phyloP scores from a whole-genome alignment of 2,888 invertebrate species.

The Phlogophora meticulosa region DNA sequence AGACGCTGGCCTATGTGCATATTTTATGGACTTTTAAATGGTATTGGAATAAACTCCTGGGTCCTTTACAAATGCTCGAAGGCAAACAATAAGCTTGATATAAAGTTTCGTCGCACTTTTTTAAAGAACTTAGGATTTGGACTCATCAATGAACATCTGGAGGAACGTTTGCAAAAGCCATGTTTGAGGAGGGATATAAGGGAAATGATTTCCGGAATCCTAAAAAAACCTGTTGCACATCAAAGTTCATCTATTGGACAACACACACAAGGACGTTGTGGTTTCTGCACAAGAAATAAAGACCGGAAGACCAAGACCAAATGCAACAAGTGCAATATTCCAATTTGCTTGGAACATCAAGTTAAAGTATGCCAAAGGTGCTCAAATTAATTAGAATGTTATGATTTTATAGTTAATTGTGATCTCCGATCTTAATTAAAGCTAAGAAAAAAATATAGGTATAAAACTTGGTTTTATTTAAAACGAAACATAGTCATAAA shows the following conservation, averaged over 20 bases:
- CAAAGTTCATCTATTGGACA: not conserved
- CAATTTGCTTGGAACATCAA: constrained; percentile 23
- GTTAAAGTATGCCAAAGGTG: not conserved
- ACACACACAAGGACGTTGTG: constrained; percentile 17
- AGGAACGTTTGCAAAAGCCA: no score
- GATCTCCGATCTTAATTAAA: not conserved
- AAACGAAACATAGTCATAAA: no score
- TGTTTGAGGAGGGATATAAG: not conserved
- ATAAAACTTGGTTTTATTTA: no score
- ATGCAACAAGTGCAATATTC: constrained; percentile 24
- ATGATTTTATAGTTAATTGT: not conserved
- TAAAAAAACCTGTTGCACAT: not conserved
- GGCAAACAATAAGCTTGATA: no score
- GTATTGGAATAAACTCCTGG: no score
- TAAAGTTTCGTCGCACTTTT: no score
- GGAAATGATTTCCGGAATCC: not conserved
- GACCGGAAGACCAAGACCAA: constrained; percentile 17
- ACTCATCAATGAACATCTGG: no score
- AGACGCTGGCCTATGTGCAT: constrained; percentile 1
- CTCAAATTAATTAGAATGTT: not conserved
- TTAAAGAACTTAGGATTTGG: no score
- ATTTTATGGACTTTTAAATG: not conserved
- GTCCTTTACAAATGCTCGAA: no score
- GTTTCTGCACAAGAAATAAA: constrained; percentile 20
- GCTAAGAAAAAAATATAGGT: not conserved